These are phyloP conservation scores for Elanus axillaris DNA, from an alignment of 2,113 vertebrate genomes.

Conservation along the genomic window DNA sequence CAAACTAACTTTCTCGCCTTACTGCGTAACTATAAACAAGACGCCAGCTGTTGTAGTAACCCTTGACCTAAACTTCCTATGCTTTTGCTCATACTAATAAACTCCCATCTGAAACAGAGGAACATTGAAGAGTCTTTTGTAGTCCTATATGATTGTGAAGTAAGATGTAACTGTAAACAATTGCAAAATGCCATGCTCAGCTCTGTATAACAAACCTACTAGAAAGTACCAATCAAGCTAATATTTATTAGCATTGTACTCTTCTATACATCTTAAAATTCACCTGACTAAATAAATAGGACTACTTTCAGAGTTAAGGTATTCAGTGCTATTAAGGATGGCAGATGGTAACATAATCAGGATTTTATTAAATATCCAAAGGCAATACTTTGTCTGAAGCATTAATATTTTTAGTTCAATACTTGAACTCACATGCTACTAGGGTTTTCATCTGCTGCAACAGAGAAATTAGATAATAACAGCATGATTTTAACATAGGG, in stretches of 20 bases:
- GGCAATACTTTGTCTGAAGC: not conserved
- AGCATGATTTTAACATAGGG: not conserved
- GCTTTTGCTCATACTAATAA: constrained; percentile 16
- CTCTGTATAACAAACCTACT: not conserved
- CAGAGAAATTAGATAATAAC: not conserved
- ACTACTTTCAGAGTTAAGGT: not conserved
- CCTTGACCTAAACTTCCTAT: not conserved
- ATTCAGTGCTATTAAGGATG: not conserved
- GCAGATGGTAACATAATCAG: not conserved
- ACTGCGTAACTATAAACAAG: not conserved
- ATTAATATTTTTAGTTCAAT: not conserved
- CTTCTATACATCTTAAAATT: not conserved
- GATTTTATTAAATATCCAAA: not conserved
- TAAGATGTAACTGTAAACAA: not conserved
- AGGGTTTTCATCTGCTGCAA: not conserved
- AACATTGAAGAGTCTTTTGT: not conserved
- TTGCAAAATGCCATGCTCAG: not conserved
- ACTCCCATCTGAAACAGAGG: not conserved
- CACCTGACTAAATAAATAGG: not conserved
- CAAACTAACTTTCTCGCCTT: not conserved
- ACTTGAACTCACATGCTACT: not conserved
- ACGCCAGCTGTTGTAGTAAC: not conserved
- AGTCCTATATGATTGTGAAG: not conserved
- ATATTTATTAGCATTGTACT: not conserved
- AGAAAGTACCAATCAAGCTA: not conserved